Evolutionary conservation across 53 echinoderm and acorn worm genomes (phyloP), one percentile per base, ranked within the genome.

Genomic region (Mesocentrotus franciscanus): DNA sequence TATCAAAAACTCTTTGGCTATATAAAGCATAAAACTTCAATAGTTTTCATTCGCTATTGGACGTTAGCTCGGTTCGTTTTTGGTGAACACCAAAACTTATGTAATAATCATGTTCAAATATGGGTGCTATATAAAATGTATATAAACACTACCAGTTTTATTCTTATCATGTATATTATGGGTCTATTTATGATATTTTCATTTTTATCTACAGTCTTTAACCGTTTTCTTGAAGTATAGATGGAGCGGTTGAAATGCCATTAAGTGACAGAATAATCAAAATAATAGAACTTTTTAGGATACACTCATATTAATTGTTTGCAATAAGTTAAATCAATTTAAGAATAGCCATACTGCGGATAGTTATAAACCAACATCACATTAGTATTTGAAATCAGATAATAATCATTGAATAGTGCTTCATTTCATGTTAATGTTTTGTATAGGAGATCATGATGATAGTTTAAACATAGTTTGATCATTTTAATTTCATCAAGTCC

Each of bases 151-250:
- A 70, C 33, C 56, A 81, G 94, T 93, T 60, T 59, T 78, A 93
- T 68, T 56, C 71, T 74, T 72, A 74, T 92, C 56, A 78, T 93
- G 83, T 93, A 93, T 93, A 93, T 93, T 93, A 93, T 83, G 94
- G 83, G 83, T 27, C 59, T 93, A 93, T 93, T 93, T 93, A 93
- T 93, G 61, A 81, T 39, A 93, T 56, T 76, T 60, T 62, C 70
- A 34, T 57, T 64, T 68, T 66, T 91, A 91, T 91, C 91, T 58
- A 24, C 87, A 58, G 18, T 87, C 87, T 58, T n/a, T 87, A 56
- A 20, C 87, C 27, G 87, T 57, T 58, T 16, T 59, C n/a, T 57
- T 39, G 58, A 87, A 58, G 81, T 81, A 20, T 81, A 81, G 81
- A 39, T 81, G 81, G 22, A 27, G 20, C 42, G 81, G 42, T 39